phyloP scores from a whole-genome alignment of 2,888 invertebrate species.

The Nasonovia ribisnigri region DNA sequence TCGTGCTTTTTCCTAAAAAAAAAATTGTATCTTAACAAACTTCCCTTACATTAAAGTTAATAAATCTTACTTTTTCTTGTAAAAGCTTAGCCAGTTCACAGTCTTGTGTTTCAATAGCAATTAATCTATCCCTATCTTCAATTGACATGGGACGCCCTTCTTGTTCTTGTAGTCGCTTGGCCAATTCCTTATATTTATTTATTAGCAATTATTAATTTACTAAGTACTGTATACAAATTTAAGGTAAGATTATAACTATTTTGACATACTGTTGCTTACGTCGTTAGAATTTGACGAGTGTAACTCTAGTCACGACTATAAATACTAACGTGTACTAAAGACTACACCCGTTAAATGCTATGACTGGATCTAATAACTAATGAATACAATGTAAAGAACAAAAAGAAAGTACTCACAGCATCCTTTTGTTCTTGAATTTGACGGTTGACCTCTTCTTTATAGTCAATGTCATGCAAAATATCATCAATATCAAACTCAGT shows the following conservation, averaged over 20 bases:
- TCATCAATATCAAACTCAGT: conserved; percentile 63
- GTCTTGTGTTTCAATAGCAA: conserved; percentile 85
- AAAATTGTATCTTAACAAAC: not conserved
- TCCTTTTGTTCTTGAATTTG: conserved; percentile 80
- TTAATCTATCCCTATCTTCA: conserved; percentile 75
- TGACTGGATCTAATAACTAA: conserved; percentile 4
- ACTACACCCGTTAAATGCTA: conserved; percentile 69
- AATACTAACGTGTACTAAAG: conserved; percentile 70
- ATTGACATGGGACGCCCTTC: conserved; percentile 74
- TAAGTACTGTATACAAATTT: not conserved
- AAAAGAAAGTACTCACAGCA: conserved; percentile 72
- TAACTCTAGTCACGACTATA: conserved; percentile 71
- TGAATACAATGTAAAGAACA: conserved; percentile 8
- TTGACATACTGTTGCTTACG: not conserved
- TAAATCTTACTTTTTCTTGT: conserved; percentile 75
- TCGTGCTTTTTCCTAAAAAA: conserved; percentile 76
- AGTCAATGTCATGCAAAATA: conserved; percentile 65
- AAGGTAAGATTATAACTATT: not conserved
- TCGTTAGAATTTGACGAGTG: conserved; percentile 70
- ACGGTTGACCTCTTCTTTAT: conserved; percentile 65
- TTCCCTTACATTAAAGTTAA: not conserved
- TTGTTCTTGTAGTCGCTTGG: conserved; percentile 81
- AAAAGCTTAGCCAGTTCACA: conserved; percentile 82
- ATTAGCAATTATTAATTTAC: conserved; percentile 46
- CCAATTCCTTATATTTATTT: conserved; percentile 75